Base-by-base conservation (phyloP, 2,888 invertebrate species). In the Andrena fulva region DNA sequence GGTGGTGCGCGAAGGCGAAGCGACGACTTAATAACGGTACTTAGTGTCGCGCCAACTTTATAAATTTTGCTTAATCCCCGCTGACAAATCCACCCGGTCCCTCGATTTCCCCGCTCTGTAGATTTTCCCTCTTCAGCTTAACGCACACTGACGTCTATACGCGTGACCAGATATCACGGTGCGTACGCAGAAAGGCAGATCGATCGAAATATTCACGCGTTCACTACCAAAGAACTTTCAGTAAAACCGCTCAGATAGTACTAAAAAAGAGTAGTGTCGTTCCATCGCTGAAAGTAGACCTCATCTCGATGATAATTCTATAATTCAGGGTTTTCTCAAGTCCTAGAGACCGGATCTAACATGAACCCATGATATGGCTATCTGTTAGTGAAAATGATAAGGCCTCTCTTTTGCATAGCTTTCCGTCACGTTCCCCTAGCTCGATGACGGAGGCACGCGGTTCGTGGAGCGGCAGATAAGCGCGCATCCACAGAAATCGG, bases 61-160 rank as follows among this genome's bases (percentile, higher is more conserved):
- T 82, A 86, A 89, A 89, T 89, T 89, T 87, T 76, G 24, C 73
- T 77, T 81, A 80, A 89, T 87, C 87, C 77, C 50, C 62, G 64
- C 42, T 72, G 85, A 87, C 80, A 85, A 86, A 86, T 86, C 78
- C 72, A 33, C 66, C 66, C 42, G 16, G 54, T 2, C 59, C 12
- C 5, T 6, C 48, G 29, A 31, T 60, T 62, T 56, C 27, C 29
- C 50, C 16, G 70, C 33, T 8, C 48, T 8, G 6, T 66, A 35
- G 70, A 68, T 73, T 73, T 63, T 69, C 42, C 63, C 27, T 69
- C 29, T 59, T 63, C 56, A 63, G n/a, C 24, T 54, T 54, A 50
- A 16, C 54, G 33, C 68, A 16, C 16, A 8, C 33, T 5, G 52
- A 31, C 66, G 50, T 24, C 10, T 6, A 0, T 31, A 10, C 66